Base-by-base conservation (phyloP, 2,113 vertebrate genomes). In the Myiagra hebetior region DNA sequence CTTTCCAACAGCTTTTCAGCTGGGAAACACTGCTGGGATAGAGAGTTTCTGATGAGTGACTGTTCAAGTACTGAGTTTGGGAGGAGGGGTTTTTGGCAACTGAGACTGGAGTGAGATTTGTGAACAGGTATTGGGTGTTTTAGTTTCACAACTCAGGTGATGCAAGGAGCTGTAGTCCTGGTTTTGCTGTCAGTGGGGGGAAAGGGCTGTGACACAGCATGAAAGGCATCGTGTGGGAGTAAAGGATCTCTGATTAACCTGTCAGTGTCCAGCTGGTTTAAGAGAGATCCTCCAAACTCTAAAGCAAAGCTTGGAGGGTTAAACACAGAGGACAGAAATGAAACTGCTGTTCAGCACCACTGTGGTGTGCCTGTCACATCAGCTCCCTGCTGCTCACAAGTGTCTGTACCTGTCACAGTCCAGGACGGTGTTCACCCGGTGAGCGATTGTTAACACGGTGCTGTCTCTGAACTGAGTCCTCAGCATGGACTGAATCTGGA, bases 401-500 rank as follows among this genome's bases (percentile, higher is more conserved):
- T 39, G 68, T 7, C 12, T 6, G 95, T 46, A 99, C 99, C 99
- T 99, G 91, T 98, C 97, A 15, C 98, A 99, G 96, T 98, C 99
- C 98, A 99, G 98, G 86, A 99, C 87, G 1, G 98, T 99, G 91
- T 97, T 98, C 9, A 99, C 98, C 47, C 99, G 98, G 93, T 99
- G 99, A 87, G 99, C 98, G 1, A 99, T 98, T 6, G 99, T 99
- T 52, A 99, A 82, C n/a, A 99, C 98, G 0, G 99, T 99, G 97
- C 99, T 99, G 88, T 97, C 98, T 13, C 98, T 98, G 97, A 99
- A 99, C 96, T 99, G 98, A 39, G 94, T 97, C 91, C 98, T 97
- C 24, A 99, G 98, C 75, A 98, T 98, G 3, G 97, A 98, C 95
- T 99, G 99, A 80, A 99, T 98, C 89, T 99, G 98, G 4, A 96